Evolutionary conservation across 2,797 vertebrate species (phyloP).

Genomic region (Typhlichthys eigenmanni): DNA sequence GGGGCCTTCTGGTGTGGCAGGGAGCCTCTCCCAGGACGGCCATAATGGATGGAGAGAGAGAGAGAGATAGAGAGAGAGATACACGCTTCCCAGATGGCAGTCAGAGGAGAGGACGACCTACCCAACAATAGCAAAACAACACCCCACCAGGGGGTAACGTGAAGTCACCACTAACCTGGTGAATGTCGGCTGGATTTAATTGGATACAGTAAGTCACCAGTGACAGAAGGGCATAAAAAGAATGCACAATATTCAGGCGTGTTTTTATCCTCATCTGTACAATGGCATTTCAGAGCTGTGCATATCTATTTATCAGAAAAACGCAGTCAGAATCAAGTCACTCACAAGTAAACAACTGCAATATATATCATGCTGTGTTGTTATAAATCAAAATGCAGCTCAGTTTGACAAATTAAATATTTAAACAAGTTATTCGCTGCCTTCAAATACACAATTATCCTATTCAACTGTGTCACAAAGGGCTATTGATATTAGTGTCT

Average conservation of each 20-base stretch:
- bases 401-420: too few species aligned
- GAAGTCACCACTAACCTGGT: too few species aligned
- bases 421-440: too few species aligned
- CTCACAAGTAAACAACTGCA: too few species aligned
- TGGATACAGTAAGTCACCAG: neutral
- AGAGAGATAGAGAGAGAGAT: constrained; percentile 57
- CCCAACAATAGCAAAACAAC: constrained; percentile 40
- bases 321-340: too few species aligned
- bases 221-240: neutral
- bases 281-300: neutral
- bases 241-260: neutral
- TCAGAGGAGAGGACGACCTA: constrained; percentile 66
- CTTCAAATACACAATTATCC: too few species aligned
- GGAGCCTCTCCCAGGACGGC: constrained; percentile 44
- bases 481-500: too few species aligned
- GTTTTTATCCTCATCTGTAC: neutral
- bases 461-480: too few species aligned
- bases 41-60: constrained; percentile 58
- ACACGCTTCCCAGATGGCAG: constrained; percentile 65
- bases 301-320: neutral
- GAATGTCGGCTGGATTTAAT: neutral
- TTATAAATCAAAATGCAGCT: too few species aligned
- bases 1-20: constrained; percentile 35
- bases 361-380: too few species aligned
- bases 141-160: constrained; percentile 3